Conservation (phyloP, 1,140 invertebrate genomes). For the Drosophila prosaltans region DNA sequence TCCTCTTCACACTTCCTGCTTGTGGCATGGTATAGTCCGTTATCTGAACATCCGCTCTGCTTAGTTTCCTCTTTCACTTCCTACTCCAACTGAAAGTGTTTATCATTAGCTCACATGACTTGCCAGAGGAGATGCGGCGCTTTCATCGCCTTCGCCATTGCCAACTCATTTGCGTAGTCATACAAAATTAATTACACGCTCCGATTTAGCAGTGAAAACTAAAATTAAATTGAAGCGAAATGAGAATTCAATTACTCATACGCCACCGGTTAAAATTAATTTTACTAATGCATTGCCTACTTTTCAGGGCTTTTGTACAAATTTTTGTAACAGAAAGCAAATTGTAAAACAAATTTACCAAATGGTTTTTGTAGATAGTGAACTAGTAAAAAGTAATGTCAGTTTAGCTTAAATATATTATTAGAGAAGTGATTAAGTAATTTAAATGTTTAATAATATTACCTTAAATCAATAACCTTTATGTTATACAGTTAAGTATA, state of each 20-base stretch:
- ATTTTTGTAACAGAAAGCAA: too few species aligned
- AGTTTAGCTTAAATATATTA: too few species aligned
- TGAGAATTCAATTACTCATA: constrained; percentile 27
- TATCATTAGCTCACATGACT: constrained; percentile 59
- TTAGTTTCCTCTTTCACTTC: constrained; percentile 35
- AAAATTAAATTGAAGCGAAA: constrained; percentile 13
- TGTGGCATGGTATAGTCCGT: constrained; percentile 7
- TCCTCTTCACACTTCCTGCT: constrained; percentile 24
- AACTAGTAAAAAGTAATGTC: too few species aligned
- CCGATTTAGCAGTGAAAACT: constrained; percentile 38
- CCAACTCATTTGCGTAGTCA: constrained; percentile 48
- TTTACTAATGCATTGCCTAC: constrained; percentile 16
- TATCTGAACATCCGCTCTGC: constrained; percentile 40
- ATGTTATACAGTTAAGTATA: too few species aligned
- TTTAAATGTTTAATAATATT: too few species aligned
- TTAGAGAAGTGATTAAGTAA: too few species aligned
- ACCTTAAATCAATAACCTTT: too few species aligned
- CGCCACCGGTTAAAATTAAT: constrained; percentile 29
- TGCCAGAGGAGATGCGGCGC: constrained; percentile 22
- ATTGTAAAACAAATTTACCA: too few species aligned
- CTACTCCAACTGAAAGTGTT: constrained; percentile 32
- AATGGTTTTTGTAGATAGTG: too few species aligned
- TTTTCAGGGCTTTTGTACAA: neutral
- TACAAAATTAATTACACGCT: constrained; percentile 50
- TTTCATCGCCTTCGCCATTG: constrained; percentile 4